Evolutionary conservation across 1,140 invertebrate genomes (phyloP), one percentile per base, ranked within the genome.

Genomic region (Sycobia sp.): DNA sequence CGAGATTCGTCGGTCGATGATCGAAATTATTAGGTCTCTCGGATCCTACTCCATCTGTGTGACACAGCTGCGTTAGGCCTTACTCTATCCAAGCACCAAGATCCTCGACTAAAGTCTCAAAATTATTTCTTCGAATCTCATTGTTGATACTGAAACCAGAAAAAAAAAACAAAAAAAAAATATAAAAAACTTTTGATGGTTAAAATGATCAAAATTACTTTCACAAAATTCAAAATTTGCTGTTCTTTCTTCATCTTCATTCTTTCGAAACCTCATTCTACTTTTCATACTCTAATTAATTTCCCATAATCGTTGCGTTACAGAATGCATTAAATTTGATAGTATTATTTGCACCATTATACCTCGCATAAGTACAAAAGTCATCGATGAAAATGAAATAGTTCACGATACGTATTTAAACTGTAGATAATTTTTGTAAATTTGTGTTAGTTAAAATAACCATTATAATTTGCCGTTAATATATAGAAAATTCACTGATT

Each of bases 31-130:
- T 36, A 62, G 49, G 25, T 53, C 58, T 63, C 43, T 41, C 44
- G 36, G 13, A 36, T 36, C n/a, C n/a, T n/a, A 29, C 20, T 9
- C 27, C 25, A 49, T 32, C 32, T 16, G 22, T n/a, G 4, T 23
- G 23, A 56, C 14, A 27, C 0, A n/a, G n/a, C 62, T 56, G 54
- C 41, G 66, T 76, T 81, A 73, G 78, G 74, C 73, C 73, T 73
- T 80, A 80, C 76, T 81, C 75, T 81, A 80, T 81, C 76, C 73
- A 75, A 67, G 75, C 73, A 81, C 79, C 73, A 80, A 81, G 74
- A 79, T 67, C 76, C 59, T 51, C 55, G 32, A 53, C 23, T 23
- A 59, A 65, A 39, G 20, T 54, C 29, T 68, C 56, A 65, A 72
- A 74, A 76, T 69, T 62, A 53, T 60, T 65, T 55, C 4, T 55